Evolutionary conservation across 2,113 vertebrate genomes (phyloP).

Genomic region (Thymallus thymallus): DNA sequence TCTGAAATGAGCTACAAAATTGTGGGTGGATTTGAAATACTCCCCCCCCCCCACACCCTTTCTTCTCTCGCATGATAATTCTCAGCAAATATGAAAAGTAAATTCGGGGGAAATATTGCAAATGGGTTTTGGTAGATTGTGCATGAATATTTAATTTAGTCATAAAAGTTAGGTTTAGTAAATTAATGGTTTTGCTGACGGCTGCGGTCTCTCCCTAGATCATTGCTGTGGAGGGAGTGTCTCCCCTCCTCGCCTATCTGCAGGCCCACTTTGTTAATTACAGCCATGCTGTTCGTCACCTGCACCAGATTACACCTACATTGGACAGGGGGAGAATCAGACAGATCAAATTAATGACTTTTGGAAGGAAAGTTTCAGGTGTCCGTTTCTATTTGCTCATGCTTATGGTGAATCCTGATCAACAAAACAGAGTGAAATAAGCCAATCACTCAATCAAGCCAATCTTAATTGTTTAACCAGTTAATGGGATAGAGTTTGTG

Average conservation of each 20-base stretch:
- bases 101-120: constrained; percentile 74
- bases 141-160: constrained; percentile 78
- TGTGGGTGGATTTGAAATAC: constrained; percentile 55
- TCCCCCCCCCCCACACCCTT: too few species aligned
- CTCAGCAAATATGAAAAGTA: constrained; percentile 72
- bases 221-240: constrained; percentile 16
- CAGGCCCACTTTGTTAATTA: constrained; percentile 68
- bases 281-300: constrained; percentile 49
- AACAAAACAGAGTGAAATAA: too few species aligned
- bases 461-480: too few species aligned
- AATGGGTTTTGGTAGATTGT: constrained; percentile 70
- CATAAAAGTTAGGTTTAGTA: constrained; percentile 68
- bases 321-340: constrained; percentile 43
- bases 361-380: neutral
- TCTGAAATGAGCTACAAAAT: constrained; percentile 70
- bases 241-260: constrained; percentile 34
- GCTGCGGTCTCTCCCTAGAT: constrained; percentile 47
- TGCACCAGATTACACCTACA: constrained; percentile 52
- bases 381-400: too few species aligned
- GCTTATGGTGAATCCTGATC: too few species aligned
- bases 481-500: too few species aligned
- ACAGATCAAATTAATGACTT: constrained; percentile 53
- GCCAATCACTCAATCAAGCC: too few species aligned
- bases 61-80: constrained; percentile 42
- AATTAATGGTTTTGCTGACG: constrained; percentile 58